Evolutionary conservation across 2,113 vertebrate species (phyloP).

Genomic region (Apaloderma vittatum): DNA sequence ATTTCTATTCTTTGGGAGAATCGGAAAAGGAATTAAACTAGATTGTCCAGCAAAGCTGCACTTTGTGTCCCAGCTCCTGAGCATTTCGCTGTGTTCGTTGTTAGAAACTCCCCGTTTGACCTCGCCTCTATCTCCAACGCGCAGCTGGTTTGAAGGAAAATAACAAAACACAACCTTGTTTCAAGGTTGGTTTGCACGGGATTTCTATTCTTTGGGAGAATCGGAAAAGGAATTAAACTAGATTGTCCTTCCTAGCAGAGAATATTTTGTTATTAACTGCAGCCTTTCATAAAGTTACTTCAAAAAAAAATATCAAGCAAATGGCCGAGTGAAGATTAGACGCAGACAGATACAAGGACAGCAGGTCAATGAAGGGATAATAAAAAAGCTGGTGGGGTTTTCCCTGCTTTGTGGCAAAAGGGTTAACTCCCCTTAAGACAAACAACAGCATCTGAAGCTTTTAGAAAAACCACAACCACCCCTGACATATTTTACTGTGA

Average conservation of each 20-base stretch:
- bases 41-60: too few species aligned
- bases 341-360: fast-evolving
- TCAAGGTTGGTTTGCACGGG: neutral
- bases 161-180: fast-evolving
- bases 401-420: neutral
- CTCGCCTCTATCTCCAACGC: fast-evolving
- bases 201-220: neutral
- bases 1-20: neutral
- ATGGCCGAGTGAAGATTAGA: neutral
- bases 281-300: neutral
- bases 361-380: neutral
- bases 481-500: neutral
- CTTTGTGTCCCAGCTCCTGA: neutral
- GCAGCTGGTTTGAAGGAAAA: neutral
- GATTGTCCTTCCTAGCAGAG: fast-evolving
- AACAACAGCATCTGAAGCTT: neutral
- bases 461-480: neutral
- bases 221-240: neutral
- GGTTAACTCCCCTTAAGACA: neutral
- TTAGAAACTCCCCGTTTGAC: neutral
- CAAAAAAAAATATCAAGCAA: neutral
- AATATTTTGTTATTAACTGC: neutral
- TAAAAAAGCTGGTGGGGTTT: neutral
- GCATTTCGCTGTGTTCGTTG: fast-evolving
- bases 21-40: neutral